Base-by-base conservation (phyloP, 2,797 vertebrate species). In the Crocodylus rhombifer region DNA sequence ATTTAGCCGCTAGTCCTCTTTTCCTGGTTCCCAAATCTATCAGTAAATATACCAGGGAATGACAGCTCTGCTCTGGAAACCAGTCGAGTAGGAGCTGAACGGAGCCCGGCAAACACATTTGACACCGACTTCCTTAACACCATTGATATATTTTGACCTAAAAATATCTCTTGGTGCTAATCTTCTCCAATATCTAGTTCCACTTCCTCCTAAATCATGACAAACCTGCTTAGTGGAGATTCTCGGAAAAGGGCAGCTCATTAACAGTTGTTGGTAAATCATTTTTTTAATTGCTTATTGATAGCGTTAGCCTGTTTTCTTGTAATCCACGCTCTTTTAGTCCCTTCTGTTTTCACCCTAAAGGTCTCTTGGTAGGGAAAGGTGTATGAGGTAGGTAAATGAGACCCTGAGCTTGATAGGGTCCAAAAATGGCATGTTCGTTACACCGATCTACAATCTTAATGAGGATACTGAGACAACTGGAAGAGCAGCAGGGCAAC, bases 241-340 rank as follows among this genome's bases (percentile, higher is more conserved):
- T 93, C 87, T 86, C 58, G 42, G 56, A 76, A 87, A 78, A 36
- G 51, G 82, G 62, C 80, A 80, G 62, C 62, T 79, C 28, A 26
- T 77, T 76, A 89, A 82, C 79, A 93, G 56, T 51, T 15, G 2
- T 56, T 88, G 87, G 36, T 94, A 95, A 95, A 97, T 96, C 95
- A 90, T 26, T 91, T 88, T 28, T 92, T 81, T 79, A 51, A 92
- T 81, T 89, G 69, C 33, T 91, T 92, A 94, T 84, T 58, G 57
- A 94, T 95, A 94, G 74, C 61, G 90, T 85, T 74, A 92, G 36
- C 58, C 61, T 88, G 25, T 82, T 95, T 90, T 91, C 80, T 64
- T 78, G 76, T 74, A 92, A 75, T 67, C 4, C 13, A 9, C 12
- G 11, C 81, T 87, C 61, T 91, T 93, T 76, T 61, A 67, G 78